These are phyloP conservation scores for Protonibea diacanthus DNA, from an alignment of 2,797 vertebrate genomes.

Conservation along the genomic window DNA sequence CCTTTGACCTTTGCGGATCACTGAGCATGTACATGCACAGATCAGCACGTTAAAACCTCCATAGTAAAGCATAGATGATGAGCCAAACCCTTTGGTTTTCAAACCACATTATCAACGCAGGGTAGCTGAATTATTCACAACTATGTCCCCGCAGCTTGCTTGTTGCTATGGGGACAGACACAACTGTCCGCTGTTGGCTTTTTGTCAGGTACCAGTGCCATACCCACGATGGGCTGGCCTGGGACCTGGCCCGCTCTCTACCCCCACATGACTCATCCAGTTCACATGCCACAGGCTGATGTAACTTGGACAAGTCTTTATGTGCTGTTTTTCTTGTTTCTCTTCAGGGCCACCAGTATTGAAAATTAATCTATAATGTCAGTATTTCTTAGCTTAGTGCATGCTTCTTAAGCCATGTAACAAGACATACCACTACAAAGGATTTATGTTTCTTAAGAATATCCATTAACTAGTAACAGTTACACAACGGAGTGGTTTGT, in stretches of 20 bases:
- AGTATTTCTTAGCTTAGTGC: conserved; percentile 5
- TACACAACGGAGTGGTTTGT: conserved; percentile 25
- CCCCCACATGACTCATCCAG: conserved; percentile 61
- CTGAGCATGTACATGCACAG: conserved; percentile 23
- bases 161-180: conserved; percentile 78
- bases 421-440: conserved; percentile 4
- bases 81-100: conserved; percentile 55
- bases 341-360: conserved; percentile 23
- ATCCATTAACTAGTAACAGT: conserved; percentile 8
- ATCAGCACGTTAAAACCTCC: conserved; percentile 33
- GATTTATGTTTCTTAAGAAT: conserved; percentile 23
- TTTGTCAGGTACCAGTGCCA: conserved; percentile 52
- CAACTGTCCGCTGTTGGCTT: conserved; percentile 63
- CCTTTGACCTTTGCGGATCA: conserved; percentile 45
- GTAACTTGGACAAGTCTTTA: conserved; percentile 39
- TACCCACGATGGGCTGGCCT: conserved; percentile 43
- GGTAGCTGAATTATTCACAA: conserved; percentile 46
- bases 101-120: conserved; percentile 47
- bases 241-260: conserved; percentile 42
- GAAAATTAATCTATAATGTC: conserved; percentile 28
- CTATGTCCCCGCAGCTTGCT: conserved; percentile 51
- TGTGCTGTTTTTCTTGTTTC: conserved; percentile 36
- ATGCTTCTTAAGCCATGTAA: conserved; percentile 13
- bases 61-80: conserved; percentile 16
- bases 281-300: conserved; percentile 62